Evolutionary conservation across 2,113 vertebrate species (phyloP), one percentile per base, ranked within the genome.

Genomic region (Cinclus mexicanus): DNA sequence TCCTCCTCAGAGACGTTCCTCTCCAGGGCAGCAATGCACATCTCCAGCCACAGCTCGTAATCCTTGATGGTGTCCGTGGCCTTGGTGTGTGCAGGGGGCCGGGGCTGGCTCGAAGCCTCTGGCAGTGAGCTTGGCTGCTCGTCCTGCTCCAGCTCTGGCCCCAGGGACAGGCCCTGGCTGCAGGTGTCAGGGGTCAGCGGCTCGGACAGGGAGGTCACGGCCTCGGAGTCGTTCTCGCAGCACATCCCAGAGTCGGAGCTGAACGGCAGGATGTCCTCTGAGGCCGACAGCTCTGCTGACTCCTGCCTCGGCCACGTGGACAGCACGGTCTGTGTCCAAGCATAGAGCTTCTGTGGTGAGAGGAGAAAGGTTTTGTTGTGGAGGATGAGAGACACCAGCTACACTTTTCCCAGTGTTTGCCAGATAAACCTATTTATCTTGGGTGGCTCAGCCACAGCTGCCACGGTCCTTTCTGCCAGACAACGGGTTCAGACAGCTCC

Each of bases 1-100:
- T 98, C 97, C 49, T 98, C 98, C 86, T 98, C 98, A 0, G 96
- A 92, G 61, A 94, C 97, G 0, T 98, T 97, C 79, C 92, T 93
- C 88, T 98, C 97, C 18, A 98, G 94, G 89, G 98, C 97, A 28
- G 83, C 87, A 3, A 98, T 97, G 83, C 98, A 98, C 9, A 12
- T 84, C 21, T 91, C 89, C 75, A 98, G 97, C 98, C 98, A 98
- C 49, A 91, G 89, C 11, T 95, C 93, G 0, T 98, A 97, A 6
- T 97, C 97, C 70, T 92, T 84, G 20, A 98, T 68, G 80, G 47
- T 81, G 22, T 96, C 97, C 1, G 31, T 5, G 76, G 94, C 69
- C 53, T 42, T 94, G 47, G 41, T 1, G 3, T 78, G 33, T 4
- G 74, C 18, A 0, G 86, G 35, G 0, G 68, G 68, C 28, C 28